A percentile compares a stretch with the other conserved stretches of the same genome.
phyloP scores from a whole-genome alignment of 2,113 vertebrate genomes.

The Stercorarius parasiticus region DNA sequence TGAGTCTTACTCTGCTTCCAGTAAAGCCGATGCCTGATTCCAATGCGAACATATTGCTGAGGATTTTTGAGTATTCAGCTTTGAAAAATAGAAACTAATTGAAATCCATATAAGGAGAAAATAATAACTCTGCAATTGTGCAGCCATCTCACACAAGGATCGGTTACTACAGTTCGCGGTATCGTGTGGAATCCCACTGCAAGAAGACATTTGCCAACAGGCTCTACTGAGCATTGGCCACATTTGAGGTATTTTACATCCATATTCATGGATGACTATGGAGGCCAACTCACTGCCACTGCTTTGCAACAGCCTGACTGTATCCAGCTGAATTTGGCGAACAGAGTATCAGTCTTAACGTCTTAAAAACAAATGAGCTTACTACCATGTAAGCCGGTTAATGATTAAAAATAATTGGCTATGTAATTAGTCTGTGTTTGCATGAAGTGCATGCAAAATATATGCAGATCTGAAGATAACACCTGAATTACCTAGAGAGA shows the following conservation, averaged over 20 bases:
- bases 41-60: not conserved
- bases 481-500: slow-evolving; percentile 42
- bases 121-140: not conserved
- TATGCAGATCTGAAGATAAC: slow-evolving; percentile 10
- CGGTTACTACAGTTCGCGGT: not conserved
- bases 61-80: not conserved
- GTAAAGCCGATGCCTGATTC: not conserved
- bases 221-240: rapidly evolving
- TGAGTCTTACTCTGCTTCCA: not conserved
- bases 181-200: not conserved
- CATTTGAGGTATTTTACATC: not conserved
- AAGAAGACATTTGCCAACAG: not conserved
- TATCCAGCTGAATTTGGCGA: not conserved
- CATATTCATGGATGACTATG: not conserved
- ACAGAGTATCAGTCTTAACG: not conserved
- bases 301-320: not conserved
- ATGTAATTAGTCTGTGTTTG: slow-evolving; percentile 36
- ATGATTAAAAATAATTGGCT: slow-evolving; percentile 57
- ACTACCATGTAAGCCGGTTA: not conserved
- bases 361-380: slow-evolving; percentile 33
- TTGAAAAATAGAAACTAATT: slow-evolving; percentile 7
- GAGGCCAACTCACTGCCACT: rapidly evolving
- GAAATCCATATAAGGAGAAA: slow-evolving; percentile 27
- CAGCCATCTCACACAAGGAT: not conserved
- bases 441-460: slow-evolving; percentile 2